A percentile compares a stretch with the other conserved stretches of the same genome.
Evolutionary conservation across 1,140 invertebrate genomes (phyloP).

Genomic region (Drosophila ogumai): DNA sequence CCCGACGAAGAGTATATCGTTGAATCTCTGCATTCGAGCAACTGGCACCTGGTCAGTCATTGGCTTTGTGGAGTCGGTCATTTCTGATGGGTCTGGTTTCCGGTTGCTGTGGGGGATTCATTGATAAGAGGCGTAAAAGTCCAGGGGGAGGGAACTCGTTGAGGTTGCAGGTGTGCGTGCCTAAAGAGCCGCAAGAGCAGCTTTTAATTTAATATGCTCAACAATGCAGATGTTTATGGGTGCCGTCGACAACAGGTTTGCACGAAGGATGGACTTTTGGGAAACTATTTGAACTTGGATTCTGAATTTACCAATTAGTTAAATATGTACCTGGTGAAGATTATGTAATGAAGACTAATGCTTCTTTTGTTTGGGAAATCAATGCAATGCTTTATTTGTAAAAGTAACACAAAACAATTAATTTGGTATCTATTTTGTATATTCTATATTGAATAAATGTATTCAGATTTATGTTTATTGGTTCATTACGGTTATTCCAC

Average conservation of each 20-base stretch:
- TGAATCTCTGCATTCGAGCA: constrained; percentile 1
- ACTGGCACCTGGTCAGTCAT: constrained; percentile 8
- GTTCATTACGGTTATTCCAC: too few relatives aligned
- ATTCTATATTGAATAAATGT: too few relatives aligned
- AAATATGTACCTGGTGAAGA: background rate
- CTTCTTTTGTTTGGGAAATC: background rate
- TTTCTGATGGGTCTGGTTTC: background rate
- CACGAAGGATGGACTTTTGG: background rate
- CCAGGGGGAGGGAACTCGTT: background rate
- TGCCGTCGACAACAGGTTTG: background rate
- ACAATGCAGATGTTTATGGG: constrained; percentile 6
- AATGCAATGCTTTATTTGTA: background rate
- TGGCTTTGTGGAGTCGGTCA: constrained; percentile 6
- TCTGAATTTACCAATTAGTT: background rate
- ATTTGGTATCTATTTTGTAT: too few relatives aligned
- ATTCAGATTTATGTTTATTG: too few relatives aligned
- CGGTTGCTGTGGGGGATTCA: background rate
- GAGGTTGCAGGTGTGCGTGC: constrained; percentile 23
- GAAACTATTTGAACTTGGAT: background rate
- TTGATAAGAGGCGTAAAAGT: constrained; percentile 10
- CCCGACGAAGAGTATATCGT: constrained; percentile 14
- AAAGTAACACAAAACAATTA: background rate
- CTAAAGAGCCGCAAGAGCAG: constrained; percentile 20
- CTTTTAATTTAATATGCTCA: constrained; percentile 1
- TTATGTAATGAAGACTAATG: background rate